Evolutionary conservation across 2,797 vertebrate genomes (phyloP), one percentile per base, ranked within the genome.

Genomic region (Pampus argenteus): DNA sequence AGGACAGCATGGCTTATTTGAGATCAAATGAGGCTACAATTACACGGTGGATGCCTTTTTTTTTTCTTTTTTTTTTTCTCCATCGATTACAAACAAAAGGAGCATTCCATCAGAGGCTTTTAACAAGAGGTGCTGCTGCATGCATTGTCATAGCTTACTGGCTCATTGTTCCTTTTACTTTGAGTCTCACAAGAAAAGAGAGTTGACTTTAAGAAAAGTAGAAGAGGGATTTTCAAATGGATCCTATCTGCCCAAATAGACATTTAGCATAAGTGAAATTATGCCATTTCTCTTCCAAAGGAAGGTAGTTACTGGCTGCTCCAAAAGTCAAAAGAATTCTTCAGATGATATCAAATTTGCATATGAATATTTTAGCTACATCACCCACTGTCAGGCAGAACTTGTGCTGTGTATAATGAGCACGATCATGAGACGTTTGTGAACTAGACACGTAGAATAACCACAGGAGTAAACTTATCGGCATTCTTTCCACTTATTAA

Each of bases 21-120:
- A 87, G 75, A 90, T 91, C 85, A 89, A 90, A 90, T 88, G 79
- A 86, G 66, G 78, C 79, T 79, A 77, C 90, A 91, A 91, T 93
- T 92, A 91, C 83, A 90, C 70, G 26, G 68, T 85, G 82, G 82
- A 90, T 85, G 82, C 78, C 49, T 91, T 85, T 81, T n/a, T n/a
- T n/a, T n/a, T n/a, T n/a, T n/a, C n/a, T n/a, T n/a, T n/a, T n/a
- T n/a, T n/a, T n/a, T 67, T 71, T 78, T 83, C 78, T 56, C 66
- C 65, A 87, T 89, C 88, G 83, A 91, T 92, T 73, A 78, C 84
- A 88, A 86, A 89, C 89, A 86, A 90, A 86, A 79, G 78, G 75
- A 86, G 44, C 74, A 74, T 93, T 91, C 81, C 85, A 78, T 91
- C 87, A 89, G 78, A 71, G 58, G 64, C 54, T 61, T 88, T 89